Evolutionary conservation across 2,797 vertebrate species (phyloP), one percentile per base, ranked within the genome.

Genomic region (Esox lucius): DNA sequence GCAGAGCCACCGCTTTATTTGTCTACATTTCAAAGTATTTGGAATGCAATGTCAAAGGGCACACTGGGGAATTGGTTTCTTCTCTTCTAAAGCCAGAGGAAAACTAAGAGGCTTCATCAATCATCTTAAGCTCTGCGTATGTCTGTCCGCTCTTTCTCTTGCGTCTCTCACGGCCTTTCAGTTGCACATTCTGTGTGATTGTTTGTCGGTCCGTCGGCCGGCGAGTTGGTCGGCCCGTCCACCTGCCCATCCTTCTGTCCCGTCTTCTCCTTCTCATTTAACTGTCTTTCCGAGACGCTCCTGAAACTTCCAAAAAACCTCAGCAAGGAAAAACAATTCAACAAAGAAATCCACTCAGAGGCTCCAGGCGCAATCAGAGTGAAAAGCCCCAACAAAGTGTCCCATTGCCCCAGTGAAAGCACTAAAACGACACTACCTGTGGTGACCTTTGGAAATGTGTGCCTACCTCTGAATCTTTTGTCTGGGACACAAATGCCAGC

Each of bases 241-340:
- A 12, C 4, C 49, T 19, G 49, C 13, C 16, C 17, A n/a, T 7
- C 17, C 13, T 15, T n/a, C 51, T 53, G 51, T 7, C 51, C 51
- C 13, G 1, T 73, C 35, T 19, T 15, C 39, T 1, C 2, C 12
- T 4, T 53, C 51, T 53, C 64, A 35, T 42, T 19, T 22, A 42
- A 71, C 46, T 61, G 61, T 31, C n/a, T 71, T 39, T 72, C 22
- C 74, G 64, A 74, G 11, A 68, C 73, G 73, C 72, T 28, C 56
- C 56, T 22, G 5, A 22, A 26, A 13, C 56, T 24, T 56, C 56
- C n/a, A 24, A 4, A 22, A 42, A 39, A 56, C 33, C 22, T 35
- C 66, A 26, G 6, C 16, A 68, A 35, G 17, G 13, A 6, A 17
- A 48, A 67, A 33, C 31, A 51, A 24, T 12, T 17, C 4, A 33